Evolutionary conservation across 2,797 vertebrate species (phyloP).

Genomic region (Sparus aurata): DNA sequence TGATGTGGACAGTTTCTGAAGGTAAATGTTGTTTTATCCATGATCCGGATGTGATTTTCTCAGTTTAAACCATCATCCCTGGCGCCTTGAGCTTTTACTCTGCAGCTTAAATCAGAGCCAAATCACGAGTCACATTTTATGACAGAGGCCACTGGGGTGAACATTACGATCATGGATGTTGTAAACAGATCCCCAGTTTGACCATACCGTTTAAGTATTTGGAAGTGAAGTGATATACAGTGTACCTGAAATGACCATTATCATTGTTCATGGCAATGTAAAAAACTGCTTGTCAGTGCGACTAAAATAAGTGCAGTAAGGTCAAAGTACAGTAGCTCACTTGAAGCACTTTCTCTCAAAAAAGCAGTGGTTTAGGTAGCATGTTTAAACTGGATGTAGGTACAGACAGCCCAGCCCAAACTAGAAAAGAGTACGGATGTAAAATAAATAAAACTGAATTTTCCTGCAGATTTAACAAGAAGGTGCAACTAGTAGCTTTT

Average conservation of each 20-base stretch:
- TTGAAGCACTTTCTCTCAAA: background rate
- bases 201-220: slow-evolving; percentile 3
- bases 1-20: background rate
- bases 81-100: background rate
- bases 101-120: background rate
- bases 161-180: slow-evolving; percentile 7
- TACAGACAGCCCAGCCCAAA: background rate
- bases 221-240: background rate
- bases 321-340: slow-evolving; percentile 3
- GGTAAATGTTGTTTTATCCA: background rate
- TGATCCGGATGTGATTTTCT: background rate
- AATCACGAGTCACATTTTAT: background rate
- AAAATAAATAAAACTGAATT: background rate
- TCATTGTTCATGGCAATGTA: slow-evolving; percentile 6
- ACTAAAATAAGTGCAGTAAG: background rate
- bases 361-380: background rate
- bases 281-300: slow-evolving; percentile 4
- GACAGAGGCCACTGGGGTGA: background rate
- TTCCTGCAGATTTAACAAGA: background rate
- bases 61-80: background rate
- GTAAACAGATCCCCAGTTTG: slow-evolving; percentile 9
- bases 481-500: background rate
- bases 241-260: background rate
- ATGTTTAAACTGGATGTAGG: background rate
- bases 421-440: background rate